Conservation (phyloP, 2,888 invertebrate genomes). For the Dicyrtomina minuta region DNA sequence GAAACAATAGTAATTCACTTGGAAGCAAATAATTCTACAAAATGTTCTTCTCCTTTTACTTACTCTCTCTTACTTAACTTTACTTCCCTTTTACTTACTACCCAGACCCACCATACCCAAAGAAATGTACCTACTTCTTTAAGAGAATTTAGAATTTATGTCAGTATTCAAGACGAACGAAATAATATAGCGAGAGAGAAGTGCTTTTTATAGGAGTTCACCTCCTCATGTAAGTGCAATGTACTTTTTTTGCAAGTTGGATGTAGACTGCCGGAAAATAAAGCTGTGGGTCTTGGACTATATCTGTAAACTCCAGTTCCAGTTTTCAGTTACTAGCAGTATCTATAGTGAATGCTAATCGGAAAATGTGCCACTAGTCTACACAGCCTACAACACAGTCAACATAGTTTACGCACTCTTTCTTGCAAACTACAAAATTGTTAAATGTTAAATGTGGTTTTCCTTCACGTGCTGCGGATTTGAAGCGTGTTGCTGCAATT, state of each 20-base stretch:
- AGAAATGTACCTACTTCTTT: not conserved
- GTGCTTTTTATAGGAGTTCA: constrained; percentile 3
- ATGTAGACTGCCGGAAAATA: constrained; percentile 29
- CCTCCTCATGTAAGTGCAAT: constrained; percentile 36
- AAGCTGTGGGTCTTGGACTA: constrained; percentile 27
- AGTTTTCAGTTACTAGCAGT: no score
- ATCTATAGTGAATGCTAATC: constrained; percentile 21
- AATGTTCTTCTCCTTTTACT: not conserved
- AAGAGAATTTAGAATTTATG: not conserved
- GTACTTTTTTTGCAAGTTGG: constrained; percentile 28
- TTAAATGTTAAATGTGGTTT: no score
- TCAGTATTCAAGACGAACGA: no score
- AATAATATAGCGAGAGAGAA: not conserved
- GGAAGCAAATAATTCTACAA: not conserved
- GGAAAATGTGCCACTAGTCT: constrained; percentile 19
- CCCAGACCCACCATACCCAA: constrained; percentile 13
- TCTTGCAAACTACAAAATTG: no score
- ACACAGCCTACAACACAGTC: not conserved
- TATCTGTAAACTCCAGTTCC: no score
- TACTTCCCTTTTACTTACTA: not conserved
- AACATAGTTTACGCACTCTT: not conserved
- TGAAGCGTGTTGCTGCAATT: no score
- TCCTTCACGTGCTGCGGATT: not conserved
- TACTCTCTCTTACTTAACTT: constrained; percentile 1
- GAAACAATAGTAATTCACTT: constrained; percentile 7